Conservation (phyloP, 1,140 invertebrate genomes). For the Coptotermes formosanus region DNA sequence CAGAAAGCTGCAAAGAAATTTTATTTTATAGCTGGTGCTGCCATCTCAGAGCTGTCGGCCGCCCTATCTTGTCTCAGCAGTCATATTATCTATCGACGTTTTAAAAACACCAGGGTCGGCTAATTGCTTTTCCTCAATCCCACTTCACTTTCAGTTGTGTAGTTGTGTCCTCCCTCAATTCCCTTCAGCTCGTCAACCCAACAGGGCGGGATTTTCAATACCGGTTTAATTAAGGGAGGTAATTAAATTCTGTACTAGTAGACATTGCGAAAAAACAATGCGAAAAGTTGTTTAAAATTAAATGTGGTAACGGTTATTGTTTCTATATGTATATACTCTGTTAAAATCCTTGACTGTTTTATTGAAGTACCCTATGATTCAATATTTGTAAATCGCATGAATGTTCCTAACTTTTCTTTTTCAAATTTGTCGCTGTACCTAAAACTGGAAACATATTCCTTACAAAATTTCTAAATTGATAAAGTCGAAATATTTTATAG, state of each 20-base stretch:
- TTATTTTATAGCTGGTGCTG: neutral
- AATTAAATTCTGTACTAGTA: slow-evolving; percentile 10
- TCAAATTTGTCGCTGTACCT: too few species aligned
- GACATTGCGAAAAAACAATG: too few species aligned
- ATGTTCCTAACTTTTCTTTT: too few species aligned
- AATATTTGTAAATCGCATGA: too few species aligned
- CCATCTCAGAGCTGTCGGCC: neutral
- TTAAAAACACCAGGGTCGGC: neutral
- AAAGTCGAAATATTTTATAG: too few species aligned
- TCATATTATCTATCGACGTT: neutral
- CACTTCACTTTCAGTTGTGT: neutral
- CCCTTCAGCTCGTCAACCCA: neutral
- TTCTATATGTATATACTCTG: neutral
- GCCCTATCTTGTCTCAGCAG: neutral
- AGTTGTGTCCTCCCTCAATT: neutral
- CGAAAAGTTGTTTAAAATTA: neutral
- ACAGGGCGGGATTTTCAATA: neutral
- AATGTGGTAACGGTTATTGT: neutral
- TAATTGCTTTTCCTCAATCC: neutral
- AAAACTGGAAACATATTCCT: too few species aligned
- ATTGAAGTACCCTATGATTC: neutral
- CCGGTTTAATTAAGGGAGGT: slow-evolving; percentile 11
- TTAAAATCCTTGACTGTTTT: neutral
- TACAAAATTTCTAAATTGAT: too few species aligned
- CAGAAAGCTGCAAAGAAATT: neutral